Base-by-base conservation (phyloP, 2,113 vertebrate species). In the Nibea coibor region DNA sequence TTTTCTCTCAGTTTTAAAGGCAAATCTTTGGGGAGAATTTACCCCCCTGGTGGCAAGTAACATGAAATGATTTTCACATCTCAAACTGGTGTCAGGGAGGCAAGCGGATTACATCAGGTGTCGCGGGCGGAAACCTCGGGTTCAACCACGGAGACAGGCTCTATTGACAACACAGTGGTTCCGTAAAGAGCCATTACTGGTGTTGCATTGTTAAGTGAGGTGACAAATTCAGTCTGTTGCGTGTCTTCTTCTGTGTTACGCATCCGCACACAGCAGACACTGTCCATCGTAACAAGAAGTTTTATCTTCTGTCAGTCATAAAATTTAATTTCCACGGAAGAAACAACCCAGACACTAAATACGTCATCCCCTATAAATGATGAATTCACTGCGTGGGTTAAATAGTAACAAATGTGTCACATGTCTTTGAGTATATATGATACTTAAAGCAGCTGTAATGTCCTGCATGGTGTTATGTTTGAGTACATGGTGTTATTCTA, bases 301-400 rank as follows among this genome's bases (percentile, higher is more conserved):
- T 22, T 66, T 66, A 51, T 79, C 71, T 59, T 80, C 43, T 62
- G 62, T 70, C 72, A 64, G 57, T 67, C 69, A 45, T 85, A 72
- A 85, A 75, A 75, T 85, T 56, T 87, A 72, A 87, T 84, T 69
- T 65, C 70, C 50, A 4, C 56, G 72, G 42, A 66, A 84, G 83
- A 76, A 64, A 43, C 66, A 87, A 80, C 66, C 66, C 56, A 50
- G 54, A 26, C 75, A 56, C 54, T 90, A 89, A 87, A 89, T 61
- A 62, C 80, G 68, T 80, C 87, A 54, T 10, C 14, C 17, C 22
- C 15, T 53, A 19, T 83, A 61, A 90, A 69, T 81, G n/a, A 92
- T 82, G 62, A 39, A 53, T 81, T 82, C 72, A 31, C 67, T 45
- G 67, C 72, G 76, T 69, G 73, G 63, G 64, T 66, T 59, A 80